Percentiles rank a stretch among this genome's conserved stretches.
Conservation (phyloP, 2,888 invertebrate species). For the Heteropelma amictum region DNA sequence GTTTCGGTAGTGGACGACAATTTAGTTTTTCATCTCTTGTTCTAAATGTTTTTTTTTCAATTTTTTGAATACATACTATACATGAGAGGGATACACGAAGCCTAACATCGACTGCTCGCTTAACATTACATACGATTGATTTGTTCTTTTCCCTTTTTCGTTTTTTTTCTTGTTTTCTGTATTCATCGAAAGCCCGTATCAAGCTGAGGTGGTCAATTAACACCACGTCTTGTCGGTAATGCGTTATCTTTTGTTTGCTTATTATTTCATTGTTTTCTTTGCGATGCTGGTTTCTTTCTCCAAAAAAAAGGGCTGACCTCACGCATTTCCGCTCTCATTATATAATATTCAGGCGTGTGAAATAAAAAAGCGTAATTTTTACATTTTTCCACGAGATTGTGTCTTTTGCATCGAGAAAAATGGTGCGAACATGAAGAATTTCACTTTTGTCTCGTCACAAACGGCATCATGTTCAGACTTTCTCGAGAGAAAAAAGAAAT, state of each 20-base stretch:
- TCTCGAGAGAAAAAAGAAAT: too few species aligned
- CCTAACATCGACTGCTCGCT: constrained; percentile 74
- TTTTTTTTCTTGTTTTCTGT: constrained; percentile 5
- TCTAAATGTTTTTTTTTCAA: constrained; percentile 58
- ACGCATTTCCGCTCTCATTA: constrained; percentile 44
- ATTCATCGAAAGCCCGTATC: constrained; percentile 65
- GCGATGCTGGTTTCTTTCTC: constrained; percentile 55
- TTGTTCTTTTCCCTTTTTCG: neutral
- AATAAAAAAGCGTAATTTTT: too few species aligned
- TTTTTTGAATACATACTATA: constrained; percentile 71
- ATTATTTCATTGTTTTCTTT: constrained; percentile 26
- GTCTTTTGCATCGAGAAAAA: too few species aligned
- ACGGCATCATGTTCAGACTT: too few species aligned
- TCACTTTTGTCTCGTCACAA: too few species aligned
- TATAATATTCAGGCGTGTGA: neutral
- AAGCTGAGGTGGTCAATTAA: constrained; percentile 65
- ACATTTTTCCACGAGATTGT: too few species aligned
- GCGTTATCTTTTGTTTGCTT: constrained; percentile 19
- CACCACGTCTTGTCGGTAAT: constrained; percentile 41
- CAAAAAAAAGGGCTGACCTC: constrained; percentile 48
- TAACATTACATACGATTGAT: constrained; percentile 68
- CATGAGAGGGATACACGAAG: constrained; percentile 73
- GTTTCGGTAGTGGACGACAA: constrained; percentile 72
- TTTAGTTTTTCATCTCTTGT: constrained; percentile 31
- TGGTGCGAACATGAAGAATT: too few species aligned